Evolutionary conservation across 1,140 invertebrate species (phyloP).

Genomic region (Bombus consobrinus): DNA sequence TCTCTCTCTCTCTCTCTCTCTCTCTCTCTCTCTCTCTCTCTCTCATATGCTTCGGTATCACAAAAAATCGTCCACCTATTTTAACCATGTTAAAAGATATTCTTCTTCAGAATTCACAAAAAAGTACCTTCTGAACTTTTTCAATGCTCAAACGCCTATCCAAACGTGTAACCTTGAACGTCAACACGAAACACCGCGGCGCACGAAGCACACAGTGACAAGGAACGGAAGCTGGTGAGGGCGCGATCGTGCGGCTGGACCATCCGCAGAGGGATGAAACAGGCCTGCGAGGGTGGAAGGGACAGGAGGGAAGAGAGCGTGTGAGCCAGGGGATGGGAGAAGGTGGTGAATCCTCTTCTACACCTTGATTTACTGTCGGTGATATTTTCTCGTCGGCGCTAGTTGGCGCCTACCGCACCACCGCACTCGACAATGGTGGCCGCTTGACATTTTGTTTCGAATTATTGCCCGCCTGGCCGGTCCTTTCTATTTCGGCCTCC

Average conservation of each 20-base stretch:
- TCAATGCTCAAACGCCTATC: background rate
- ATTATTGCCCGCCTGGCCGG: constrained; percentile 77
- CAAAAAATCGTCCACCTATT: background rate
- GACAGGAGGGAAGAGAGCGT: background rate
- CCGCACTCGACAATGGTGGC: constrained; percentile 77
- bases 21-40: no score
- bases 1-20: background rate
- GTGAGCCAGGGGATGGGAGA: constrained; percentile 27
- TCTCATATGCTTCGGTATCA: background rate
- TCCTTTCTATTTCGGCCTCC: constrained; percentile 73
- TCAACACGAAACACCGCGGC: constrained; percentile 14
- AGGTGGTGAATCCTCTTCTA: constrained; percentile 68
- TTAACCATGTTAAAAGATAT: background rate
- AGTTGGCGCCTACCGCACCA: constrained; percentile 78
- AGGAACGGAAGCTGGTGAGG: constrained; percentile 71
- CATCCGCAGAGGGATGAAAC: constrained; percentile 52
- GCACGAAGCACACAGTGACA: constrained; percentile 68
- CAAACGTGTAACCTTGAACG: constrained; percentile 35
- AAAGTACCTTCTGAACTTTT: background rate
- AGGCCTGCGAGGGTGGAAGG: background rate
- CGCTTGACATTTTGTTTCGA: constrained; percentile 80
- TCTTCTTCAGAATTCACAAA: background rate
- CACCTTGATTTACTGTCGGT: constrained; percentile 80
- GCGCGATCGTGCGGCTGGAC: constrained; percentile 54
- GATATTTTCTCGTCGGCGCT: constrained; percentile 79